Percentiles rank a stretch among this genome's conserved stretches.
Conservation (phyloP, 2,888 invertebrate genomes). For the Erynnis tages region DNA sequence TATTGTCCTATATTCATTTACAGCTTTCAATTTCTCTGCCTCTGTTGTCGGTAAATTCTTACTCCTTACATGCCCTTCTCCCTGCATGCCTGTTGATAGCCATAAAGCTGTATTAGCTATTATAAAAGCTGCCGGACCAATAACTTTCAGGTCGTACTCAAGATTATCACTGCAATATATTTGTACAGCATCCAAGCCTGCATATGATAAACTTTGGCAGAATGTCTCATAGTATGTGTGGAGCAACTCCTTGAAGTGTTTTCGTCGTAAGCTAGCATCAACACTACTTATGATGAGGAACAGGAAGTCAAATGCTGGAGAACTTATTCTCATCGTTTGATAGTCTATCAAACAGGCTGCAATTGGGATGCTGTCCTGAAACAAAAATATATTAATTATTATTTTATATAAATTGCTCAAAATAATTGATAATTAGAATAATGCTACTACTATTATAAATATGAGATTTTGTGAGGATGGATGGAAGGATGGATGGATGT, state of each 20-base stretch:
- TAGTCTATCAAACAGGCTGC: conserved; percentile 69
- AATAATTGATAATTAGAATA: neutral
- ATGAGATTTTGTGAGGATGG: neutral
- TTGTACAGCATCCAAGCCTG: conserved; percentile 39
- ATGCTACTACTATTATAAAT: neutral
- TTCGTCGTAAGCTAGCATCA: conserved; percentile 43
- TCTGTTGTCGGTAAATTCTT: conserved; percentile 48
- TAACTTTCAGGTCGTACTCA: conserved; percentile 53
- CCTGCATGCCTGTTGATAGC: conserved; percentile 63
- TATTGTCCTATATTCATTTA: conserved; percentile 48
- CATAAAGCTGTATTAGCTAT: conserved; percentile 68
- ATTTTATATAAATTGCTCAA: neutral
- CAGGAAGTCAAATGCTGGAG: conserved; percentile 63
- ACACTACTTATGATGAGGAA: conserved; percentile 65
- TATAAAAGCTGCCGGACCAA: conserved; percentile 62
- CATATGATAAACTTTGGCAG: conserved; percentile 38
- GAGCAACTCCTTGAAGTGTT: conserved; percentile 47
- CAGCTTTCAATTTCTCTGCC: conserved; percentile 50
- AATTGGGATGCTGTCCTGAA: conserved; percentile 51
- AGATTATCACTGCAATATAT: conserved; percentile 54
- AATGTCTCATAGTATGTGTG: conserved; percentile 57
- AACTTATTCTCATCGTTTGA: conserved; percentile 59
- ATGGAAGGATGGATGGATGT: too few species aligned
- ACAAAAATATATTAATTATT: conserved; percentile 32
- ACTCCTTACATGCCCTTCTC: conserved; percentile 68